Conservation (phyloP, 1,140 invertebrate genomes). For the Asbolus verrucosus region DNA sequence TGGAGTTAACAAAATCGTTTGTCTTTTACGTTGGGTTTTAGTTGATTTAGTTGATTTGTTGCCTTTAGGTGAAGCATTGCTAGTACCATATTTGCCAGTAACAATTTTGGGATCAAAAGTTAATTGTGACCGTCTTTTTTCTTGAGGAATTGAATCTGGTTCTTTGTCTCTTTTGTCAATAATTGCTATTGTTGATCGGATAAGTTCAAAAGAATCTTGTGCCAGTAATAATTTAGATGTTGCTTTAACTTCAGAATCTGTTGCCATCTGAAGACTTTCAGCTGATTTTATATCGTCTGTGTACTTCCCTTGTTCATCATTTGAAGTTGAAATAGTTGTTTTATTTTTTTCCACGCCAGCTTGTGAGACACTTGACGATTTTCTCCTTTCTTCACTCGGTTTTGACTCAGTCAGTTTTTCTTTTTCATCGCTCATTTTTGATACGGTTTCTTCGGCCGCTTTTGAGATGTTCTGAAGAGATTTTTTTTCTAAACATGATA, state of each 20-base stretch:
- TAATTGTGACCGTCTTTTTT: constrained; percentile 25
- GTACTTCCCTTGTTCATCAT: not conserved
- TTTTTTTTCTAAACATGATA: constrained; percentile 34
- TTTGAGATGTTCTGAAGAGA: not conserved
- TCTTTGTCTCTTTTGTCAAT: constrained; percentile 23
- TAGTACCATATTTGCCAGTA: too few relatives aligned
- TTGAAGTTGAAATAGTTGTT: too few relatives aligned
- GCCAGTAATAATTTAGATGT: constrained; percentile 7
- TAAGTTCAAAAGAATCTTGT: not conserved
- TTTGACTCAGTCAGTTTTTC: too few relatives aligned
- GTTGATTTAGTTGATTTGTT: not conserved
- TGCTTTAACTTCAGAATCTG: not conserved
- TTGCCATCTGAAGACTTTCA: not conserved
- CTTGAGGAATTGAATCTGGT: too few relatives aligned
- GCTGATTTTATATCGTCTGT: not conserved
- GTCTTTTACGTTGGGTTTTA: not conserved
- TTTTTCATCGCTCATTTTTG: not conserved
- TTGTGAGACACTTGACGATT: too few relatives aligned
- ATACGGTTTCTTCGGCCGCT: not conserved
- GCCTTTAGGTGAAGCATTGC: not conserved
- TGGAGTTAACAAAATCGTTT: not conserved
- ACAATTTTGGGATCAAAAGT: not conserved
- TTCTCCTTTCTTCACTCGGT: too few relatives aligned
- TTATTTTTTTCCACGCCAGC: too few relatives aligned
- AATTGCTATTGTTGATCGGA: not conserved